phyloP scores from a whole-genome alignment of 2,797 vertebrate species.

The Aeoliscus strigatus region DNA sequence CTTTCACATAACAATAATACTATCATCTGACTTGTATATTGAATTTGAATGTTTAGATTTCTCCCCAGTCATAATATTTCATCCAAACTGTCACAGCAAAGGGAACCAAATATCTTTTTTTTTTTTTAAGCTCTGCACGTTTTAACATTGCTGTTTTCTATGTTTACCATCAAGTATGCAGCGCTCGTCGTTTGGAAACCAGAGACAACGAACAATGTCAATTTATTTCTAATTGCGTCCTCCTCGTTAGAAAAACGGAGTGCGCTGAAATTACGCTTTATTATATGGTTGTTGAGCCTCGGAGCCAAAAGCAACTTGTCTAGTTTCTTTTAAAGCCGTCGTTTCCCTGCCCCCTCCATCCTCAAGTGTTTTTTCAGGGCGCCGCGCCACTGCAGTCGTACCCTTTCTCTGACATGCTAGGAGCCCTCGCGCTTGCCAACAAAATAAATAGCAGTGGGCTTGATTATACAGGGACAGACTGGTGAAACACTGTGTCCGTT shows the following conservation, averaged over 20 bases:
- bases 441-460: conserved; percentile 69
- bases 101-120: conserved; percentile 27
- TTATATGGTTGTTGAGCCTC: conserved; percentile 62
- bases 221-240: conserved; percentile 63
- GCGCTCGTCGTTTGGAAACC: conserved; percentile 45
- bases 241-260: conserved; percentile 25
- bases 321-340: conserved; percentile 60
- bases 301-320: conserved; percentile 61
- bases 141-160: conserved; percentile 52
- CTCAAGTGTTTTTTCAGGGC: conserved; percentile 63
- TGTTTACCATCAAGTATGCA: conserved; percentile 59
- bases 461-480: conserved; percentile 71
- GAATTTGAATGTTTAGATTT: conserved; percentile 44
- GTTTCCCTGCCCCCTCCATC: conserved; percentile 54
- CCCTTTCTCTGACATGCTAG: conserved; percentile 65
- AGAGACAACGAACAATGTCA: conserved; percentile 46
- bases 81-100: conserved; percentile 30
- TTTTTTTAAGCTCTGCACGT: conserved; percentile 34
- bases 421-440: conserved; percentile 60
- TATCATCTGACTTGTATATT: conserved; percentile 31
- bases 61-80: conserved; percentile 35
- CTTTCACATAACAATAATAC: conserved; percentile 44
- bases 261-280: conserved; percentile 61
- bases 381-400: conserved; percentile 47
- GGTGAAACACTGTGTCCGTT: conserved; percentile 62